A percentile compares a stretch with the other conserved stretches of the same genome.
Evolutionary conservation across 2,113 vertebrate genomes (phyloP).

Genomic region (Acanthisitta chloris): DNA sequence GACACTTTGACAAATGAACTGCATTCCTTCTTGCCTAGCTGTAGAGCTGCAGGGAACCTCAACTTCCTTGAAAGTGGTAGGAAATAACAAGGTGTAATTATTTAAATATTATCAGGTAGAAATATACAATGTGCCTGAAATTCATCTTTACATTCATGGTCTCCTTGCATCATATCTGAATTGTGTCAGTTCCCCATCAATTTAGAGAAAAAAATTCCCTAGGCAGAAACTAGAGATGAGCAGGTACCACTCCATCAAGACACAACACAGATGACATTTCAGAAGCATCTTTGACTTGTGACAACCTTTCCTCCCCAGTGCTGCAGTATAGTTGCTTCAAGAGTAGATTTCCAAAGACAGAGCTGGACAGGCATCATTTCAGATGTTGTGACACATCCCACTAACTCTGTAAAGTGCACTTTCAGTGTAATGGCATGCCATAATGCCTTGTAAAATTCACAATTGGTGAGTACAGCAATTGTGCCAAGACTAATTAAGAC

Average conservation of each 20-base stretch:
- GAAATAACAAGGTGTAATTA: neutral
- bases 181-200: neutral
- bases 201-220: neutral
- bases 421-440: neutral
- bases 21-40: neutral
- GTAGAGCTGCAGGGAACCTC: neutral
- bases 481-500: neutral
- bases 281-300: neutral
- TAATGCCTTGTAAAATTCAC: neutral
- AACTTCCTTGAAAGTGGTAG: neutral
- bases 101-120: neutral
- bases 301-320: neutral
- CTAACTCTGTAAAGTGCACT: neutral
- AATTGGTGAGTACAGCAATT: neutral
- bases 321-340: neutral
- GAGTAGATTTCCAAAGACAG: neutral
- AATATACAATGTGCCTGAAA: neutral
- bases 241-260: neutral
- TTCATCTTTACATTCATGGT: neutral
- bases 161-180: neutral
- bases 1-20: neutral
- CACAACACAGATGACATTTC: neutral
- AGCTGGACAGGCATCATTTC: neutral
- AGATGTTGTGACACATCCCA: neutral
- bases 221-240: neutral